Evolutionary conservation across 2,113 vertebrate genomes (phyloP), one percentile per base, ranked within the genome.

Genomic region (Sebastes schlegelii): DNA sequence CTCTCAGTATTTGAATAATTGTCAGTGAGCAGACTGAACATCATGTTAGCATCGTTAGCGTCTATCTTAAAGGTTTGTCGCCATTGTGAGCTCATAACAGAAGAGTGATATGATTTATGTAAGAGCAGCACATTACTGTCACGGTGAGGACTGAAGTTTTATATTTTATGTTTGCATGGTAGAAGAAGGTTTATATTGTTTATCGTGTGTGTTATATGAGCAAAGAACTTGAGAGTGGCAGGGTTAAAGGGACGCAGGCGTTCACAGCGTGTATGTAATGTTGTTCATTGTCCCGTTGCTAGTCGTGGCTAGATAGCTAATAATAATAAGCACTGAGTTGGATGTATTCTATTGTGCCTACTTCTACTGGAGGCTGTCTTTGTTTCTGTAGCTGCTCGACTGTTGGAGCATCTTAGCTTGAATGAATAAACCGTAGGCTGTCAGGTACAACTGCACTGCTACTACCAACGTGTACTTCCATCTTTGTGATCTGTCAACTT

Each of bases 231-330:
- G 75, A 66, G 60, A 75, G 76, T 77, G 34, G 57, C 80, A 54
- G 23, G 58, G 63, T 79, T 74, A 68, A 65, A 85, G 48, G 92
- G 94, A 94, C 88, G 94, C 94, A 73, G 95, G 95, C 93, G 92
- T 91, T 90, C 51, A 3, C 12, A 57, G 89, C 87, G 84, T 94
- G 88, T 75, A 19, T 73, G 83, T 86, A 34, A 34, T 75, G 63
- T 72, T 3, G 9, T 68, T 34, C 9, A 40, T 51, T 51, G 71
- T 82, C 52, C 1, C 1, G 12, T 66, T n/a, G 6, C 52, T 83
- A 3, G 68, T 69, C 62, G 12, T 61, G 55, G 74, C 71, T 60
- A 62, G 40, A 66, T 55, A 54, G 60, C 57, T 60, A 19, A 51
- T 34, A 42, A 72, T 34, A 34, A 17, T 34, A 42, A 72, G 62